Base-by-base conservation (phyloP, 2,797 vertebrate species). In the Lutjanus argentimaculatus region DNA sequence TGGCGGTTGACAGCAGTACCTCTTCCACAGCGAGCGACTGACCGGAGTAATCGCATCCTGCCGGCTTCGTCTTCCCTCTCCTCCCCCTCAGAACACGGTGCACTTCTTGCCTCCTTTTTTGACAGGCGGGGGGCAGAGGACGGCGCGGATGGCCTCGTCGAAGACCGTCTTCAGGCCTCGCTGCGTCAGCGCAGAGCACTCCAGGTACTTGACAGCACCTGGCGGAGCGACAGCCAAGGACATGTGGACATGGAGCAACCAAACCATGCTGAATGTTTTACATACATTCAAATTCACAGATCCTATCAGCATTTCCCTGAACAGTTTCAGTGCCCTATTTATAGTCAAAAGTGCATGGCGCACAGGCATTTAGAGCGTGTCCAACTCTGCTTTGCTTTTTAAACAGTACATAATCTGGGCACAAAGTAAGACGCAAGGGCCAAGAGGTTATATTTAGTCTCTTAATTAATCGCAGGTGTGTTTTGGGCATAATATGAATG, bases 141-240 rank as follows among this genome's bases (percentile, higher is more conserved):
- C 55, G 8, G 55, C 55, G 15, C 55, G 22, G 22, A 57, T 57
- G 25, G 55, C 55, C 22, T 57, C 55, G 6, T 57, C 58, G 4
- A 63, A 63, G 21, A 74, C 72, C 4, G 62, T 66, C 63, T 66
- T 75, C 53, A 75, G 72, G 13, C 72, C 72, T 49, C 72, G 62
- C 55, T 75, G 72, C 4, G 72, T 75, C 53, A 75, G 63, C 55
- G 59, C 72, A 0, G 72, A 75, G 63, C 72, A 75, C 53, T 75
- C 72, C 53, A 75, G 46, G 63, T 58, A 58, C 17, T 58, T 58
- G 8, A 58, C 56, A 36, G 56, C 25, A 58, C 56, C 56, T 58
- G 30, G 15, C 25, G 25, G 25, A 30, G 25, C 53, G 19, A 55
- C 56, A 30, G 22, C 22, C 22, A 16, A 10, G 14, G 14, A 15